Evolutionary conservation across 2,113 vertebrate species (phyloP), one percentile per base, ranked within the genome.

Genomic region (Ciconia maguari): DNA sequence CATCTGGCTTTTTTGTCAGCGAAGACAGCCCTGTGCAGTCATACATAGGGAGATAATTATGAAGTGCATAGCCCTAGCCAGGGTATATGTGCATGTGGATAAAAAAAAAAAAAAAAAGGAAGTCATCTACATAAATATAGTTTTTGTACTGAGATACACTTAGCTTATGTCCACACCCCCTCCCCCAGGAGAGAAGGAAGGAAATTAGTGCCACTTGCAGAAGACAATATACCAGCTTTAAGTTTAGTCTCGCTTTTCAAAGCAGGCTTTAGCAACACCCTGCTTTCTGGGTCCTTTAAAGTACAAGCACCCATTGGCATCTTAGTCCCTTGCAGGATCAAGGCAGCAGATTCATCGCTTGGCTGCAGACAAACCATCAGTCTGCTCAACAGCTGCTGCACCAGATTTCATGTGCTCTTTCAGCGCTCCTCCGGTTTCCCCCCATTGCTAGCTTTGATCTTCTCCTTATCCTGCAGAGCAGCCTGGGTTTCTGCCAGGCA

Each of bases 371-470:
- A 30, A 58, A 16, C 16, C 14, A 2, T n/a, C 29, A 3, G 41
- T 2, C n/a, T 19, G 36, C 51, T 38, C 76, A 2, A 0, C 10
- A 11, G 7, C 0, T 9, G 54, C 87, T 65, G 30, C 25, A 74
- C 27, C 65, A 68, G 13, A 3, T 25, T 8, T 20, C 41, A 0
- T 0, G 1, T 26, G 66, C 57, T 64, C 60, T 29, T 17, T 79
- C 66, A 94, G 41, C 22, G 55, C 55, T 90, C 44, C 51, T 93
- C 72, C 52, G 48, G 6, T 22, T 68, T 18, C 11, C 7, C 60
- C 14, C 25, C 64, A 0, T 29, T 60, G 48, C 61, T 42, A 2
- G 21, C 34, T 41, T 22, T 1, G 29, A 11, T 64, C 54, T 36
- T 13, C 70, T 94, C 49, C 61, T 77, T 6, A 16, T 21, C 77